Conservation (phyloP, 2,888 invertebrate species). For the Chrysolina americana region DNA sequence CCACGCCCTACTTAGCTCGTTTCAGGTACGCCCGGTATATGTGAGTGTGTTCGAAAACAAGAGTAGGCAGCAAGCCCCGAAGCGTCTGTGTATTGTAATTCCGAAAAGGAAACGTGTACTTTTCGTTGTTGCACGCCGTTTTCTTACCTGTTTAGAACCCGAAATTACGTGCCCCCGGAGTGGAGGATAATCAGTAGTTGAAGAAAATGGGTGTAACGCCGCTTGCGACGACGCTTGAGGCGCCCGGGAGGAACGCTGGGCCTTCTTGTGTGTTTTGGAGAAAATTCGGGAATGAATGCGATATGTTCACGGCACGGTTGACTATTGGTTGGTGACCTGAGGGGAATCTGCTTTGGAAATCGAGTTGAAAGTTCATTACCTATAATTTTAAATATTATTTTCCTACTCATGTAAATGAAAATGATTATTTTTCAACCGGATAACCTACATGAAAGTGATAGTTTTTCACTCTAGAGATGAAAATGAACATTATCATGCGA, state of each 20-base stretch:
- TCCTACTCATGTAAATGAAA: too few relatives aligned
- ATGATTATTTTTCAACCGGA: too few relatives aligned
- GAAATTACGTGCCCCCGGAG: slow-evolving; percentile 19
- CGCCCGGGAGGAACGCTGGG: not conserved
- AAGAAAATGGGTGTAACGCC: slow-evolving; percentile 29
- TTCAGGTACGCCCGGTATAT: slow-evolving; percentile 40
- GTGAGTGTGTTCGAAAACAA: slow-evolving; percentile 41
- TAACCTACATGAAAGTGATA: too few relatives aligned
- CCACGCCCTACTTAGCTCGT: slow-evolving; percentile 40
- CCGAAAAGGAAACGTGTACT: slow-evolving; percentile 35
- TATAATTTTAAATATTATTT: too few relatives aligned
- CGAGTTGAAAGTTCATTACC: too few relatives aligned
- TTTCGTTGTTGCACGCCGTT: slow-evolving; percentile 30
- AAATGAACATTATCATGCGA: too few relatives aligned
- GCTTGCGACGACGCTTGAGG: slow-evolving; percentile 24
- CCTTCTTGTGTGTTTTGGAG: not conserved
- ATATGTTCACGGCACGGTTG: too few relatives aligned
- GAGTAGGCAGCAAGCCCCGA: slow-evolving; percentile 31
- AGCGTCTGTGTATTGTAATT: slow-evolving; percentile 34
- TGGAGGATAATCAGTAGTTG: slow-evolving; percentile 35
- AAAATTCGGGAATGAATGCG: not conserved
- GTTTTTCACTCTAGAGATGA: too few relatives aligned
- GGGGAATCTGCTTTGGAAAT: too few relatives aligned
- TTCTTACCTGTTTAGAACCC: slow-evolving; percentile 38
- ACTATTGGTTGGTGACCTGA: too few relatives aligned